Base-by-base conservation (phyloP, 2,888 invertebrate species). In the Scaeva pyrastri region DNA sequence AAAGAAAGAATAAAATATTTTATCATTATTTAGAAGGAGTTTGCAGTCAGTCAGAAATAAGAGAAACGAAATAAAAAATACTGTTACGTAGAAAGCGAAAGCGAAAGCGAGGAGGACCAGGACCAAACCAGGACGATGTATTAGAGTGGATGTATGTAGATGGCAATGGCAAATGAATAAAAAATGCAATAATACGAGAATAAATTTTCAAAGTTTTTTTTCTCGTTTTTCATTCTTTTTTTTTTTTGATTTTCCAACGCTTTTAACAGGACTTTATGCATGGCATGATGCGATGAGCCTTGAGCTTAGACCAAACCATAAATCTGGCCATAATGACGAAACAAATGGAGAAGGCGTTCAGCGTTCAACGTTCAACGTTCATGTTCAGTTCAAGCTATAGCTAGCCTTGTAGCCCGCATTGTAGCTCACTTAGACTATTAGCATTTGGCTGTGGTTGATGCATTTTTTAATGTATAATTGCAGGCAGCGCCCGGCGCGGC, bases 1-100 rank as follows among this genome's bases (percentile, higher is more conserved):
- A 81, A 43, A 77, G 41, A 68, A 52, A 82, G 55, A 82, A 74
- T 70, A 77, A 68, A 82, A 70, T 60, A 86, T 86, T 48, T 64
- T 73, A 82, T 73, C 76, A 82, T 84, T 79, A 84, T 87, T 87
- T 73, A 70, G 39, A 45, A 48, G 45, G 21, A 50, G 36, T 26
- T 21, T 11, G 43, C 11, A 75, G 52, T 31, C 45, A 60, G 45
- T 70, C 52, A n/a, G 14, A 11, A 43, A 26, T 1, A 39, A 39
- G 56, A 70, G 64, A 56, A 26, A 43, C 19, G 11, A 41, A 58
- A 62, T 41, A 16, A 19, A 12, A 12, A 36, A 52, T 16, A 5
- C 4, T 36, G 11, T 39, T 39, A n/a, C n/a, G 50, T 10, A 36
- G 52, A 41, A 55, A 39, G 60, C 31, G 41, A 76, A 60, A 68